Conservation (phyloP, 2,888 invertebrate species). For the Platerodrilus igneus region DNA sequence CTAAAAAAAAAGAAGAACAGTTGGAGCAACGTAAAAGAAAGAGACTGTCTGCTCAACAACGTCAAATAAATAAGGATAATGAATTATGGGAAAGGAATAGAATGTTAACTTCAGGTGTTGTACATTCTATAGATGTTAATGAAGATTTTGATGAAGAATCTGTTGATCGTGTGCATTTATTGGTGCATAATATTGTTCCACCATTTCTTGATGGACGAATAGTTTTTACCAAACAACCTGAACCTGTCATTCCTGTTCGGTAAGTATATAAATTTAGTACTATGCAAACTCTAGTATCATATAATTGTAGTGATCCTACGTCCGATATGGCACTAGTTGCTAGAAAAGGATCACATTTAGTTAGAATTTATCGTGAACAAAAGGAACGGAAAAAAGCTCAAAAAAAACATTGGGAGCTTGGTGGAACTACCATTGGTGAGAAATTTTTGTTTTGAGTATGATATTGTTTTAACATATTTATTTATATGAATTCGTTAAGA, state of each 20-base stretch:
- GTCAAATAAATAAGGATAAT: constrained; percentile 97
- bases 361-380: constrained; percentile 88
- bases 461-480: constrained; percentile 4
- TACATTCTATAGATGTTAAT: constrained; percentile 80
- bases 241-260: constrained; percentile 94
- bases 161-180: constrained; percentile 88
- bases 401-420: constrained; percentile 98
- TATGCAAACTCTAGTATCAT: constrained; percentile 3
- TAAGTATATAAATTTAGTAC: constrained; percentile 33
- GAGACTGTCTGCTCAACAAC: constrained; percentile 89
- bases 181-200: constrained; percentile 97
- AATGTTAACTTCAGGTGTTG: constrained; percentile 93
- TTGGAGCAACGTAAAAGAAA: constrained; percentile 86
- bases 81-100: constrained; percentile 98
- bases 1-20: constrained; percentile 88
- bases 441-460: constrained; percentile 2
- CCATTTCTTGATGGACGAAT: constrained; percentile 98
- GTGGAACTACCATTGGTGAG: constrained; percentile 85
- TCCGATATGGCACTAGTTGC: constrained; percentile 97
- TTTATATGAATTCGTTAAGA: too few relatives aligned
- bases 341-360: constrained; percentile 87
- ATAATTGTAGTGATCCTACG: constrained; percentile 77
- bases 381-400: constrained; percentile 96
- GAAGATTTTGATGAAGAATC: constrained; percentile 95
- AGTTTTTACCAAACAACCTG: constrained; percentile 98